phyloP scores from a whole-genome alignment of 1,140 invertebrate genomes.

The Drosophila elegans region DNA sequence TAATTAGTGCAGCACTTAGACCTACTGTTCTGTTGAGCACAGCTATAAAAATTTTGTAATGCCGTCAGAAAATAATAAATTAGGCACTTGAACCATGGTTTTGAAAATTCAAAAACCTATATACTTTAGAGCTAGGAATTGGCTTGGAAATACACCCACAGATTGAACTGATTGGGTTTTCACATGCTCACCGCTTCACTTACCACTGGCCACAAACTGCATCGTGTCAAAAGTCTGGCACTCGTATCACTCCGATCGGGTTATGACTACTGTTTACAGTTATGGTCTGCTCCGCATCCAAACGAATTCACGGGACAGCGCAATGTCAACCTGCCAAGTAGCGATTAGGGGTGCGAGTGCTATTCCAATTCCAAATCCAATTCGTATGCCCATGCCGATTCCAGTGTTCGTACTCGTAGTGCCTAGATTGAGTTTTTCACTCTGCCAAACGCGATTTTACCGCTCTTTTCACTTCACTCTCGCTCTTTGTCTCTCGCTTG shows the following conservation, averaged over 20 bases:
- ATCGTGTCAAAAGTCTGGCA: constrained; percentile 52
- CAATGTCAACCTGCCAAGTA: constrained; percentile 65
- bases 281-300: constrained; percentile 22
- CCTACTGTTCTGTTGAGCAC: background rate
- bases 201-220: constrained; percentile 80
- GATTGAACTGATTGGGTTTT: background rate
- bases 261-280: constrained; percentile 59
- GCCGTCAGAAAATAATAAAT: no score
- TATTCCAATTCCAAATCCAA: constrained; percentile 10
- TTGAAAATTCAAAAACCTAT: background rate
- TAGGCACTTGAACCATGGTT: background rate
- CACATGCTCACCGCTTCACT: constrained; percentile 4
- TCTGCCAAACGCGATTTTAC: constrained; percentile 19
- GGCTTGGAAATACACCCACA: no score
- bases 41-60: no score
- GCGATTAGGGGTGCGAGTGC: constrained; percentile 30
- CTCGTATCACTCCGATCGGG: constrained; percentile 56
- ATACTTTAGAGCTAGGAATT: no score
- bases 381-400: constrained; percentile 7
- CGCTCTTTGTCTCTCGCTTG: constrained; percentile 11
- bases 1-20: no score
- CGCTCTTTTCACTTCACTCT: constrained; percentile 22
- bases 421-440: constrained; percentile 18
- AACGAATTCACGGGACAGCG: constrained; percentile 37
- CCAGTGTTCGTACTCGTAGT: constrained; percentile 13